Evolutionary conservation across 1,140 invertebrate genomes (phyloP), one percentile per base, ranked within the genome.

Genomic region (Lucilia sericata): DNA sequence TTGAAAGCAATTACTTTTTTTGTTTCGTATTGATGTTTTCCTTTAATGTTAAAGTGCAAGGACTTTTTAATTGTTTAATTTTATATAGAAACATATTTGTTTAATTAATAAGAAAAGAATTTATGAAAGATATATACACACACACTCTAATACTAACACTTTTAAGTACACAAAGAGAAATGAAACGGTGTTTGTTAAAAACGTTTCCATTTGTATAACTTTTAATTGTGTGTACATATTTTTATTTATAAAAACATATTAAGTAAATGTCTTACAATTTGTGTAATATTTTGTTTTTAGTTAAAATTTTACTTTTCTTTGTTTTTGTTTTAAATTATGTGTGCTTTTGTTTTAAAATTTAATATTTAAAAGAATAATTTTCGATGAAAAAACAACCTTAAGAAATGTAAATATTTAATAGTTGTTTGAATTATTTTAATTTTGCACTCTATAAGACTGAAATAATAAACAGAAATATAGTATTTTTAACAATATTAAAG

Each of bases 381-480:
- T 21, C 36, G 8, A 70, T 21, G 5, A 19, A 21, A 21, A 70
- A 25, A 70, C 65, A 70, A 42, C 42, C 36, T 42, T 30, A 30
- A 21, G 8, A 70, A 70, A 21, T 70, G 65, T 70, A 21, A 9
- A 21, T 70, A 70, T 21, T 70, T 70, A 60, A 60, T n/a, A 70
- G 9, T 21, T 21, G 65, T 70, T 70, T 70, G 5, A 10, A 8
- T 70, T 70, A 19, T 70, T 21, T 70, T 70, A 25, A 21, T 70
- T 70, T 70, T 70, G 17, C 65, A 70, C 17, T 70, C 65, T 25
- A 70, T 21, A 70, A 70, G 65, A 70, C 65, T 70, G 65, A 70
- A 70, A 70, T 21, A 9, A 19, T 70, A 70, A 21, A 25, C 55
- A 70, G n/a, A 70, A 70, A 70, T 9, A 70, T 70, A 70, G 65